Conservation (phyloP, 2,113 vertebrate genomes). For the Ia io region DNA sequence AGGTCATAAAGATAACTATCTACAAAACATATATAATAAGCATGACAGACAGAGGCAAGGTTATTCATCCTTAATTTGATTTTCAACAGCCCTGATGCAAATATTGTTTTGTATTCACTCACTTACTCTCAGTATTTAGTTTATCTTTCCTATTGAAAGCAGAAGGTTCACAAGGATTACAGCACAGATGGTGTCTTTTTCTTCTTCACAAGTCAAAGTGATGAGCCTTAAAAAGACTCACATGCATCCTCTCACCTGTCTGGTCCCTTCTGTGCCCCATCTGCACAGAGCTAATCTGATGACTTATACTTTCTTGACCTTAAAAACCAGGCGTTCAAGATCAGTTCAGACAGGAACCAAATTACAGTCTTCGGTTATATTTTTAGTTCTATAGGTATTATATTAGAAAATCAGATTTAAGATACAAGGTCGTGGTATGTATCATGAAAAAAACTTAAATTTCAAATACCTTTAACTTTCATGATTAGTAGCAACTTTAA, state of each 20-base stretch:
- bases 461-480: not conserved
- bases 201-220: conserved; percentile 39
- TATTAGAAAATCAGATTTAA: not conserved
- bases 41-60: not conserved
- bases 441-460: not conserved
- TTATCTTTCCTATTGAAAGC: not conserved
- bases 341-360: not conserved
- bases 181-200: conserved; percentile 41
- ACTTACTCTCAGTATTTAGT: not conserved
- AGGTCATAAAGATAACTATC: not conserved
- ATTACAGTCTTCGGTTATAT: not conserved
- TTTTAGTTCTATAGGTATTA: not conserved
- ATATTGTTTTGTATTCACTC: not conserved
- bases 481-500: not conserved
- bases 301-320: not conserved
- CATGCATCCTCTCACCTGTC: conserved; percentile 4
- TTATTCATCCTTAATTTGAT: not conserved
- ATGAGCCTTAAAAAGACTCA: conserved; percentile 31
- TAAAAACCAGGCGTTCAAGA: not conserved
- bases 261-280: conserved; percentile 45
- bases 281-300: not conserved
- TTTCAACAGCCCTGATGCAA: not conserved
- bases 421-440: not conserved
- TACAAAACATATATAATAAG: not conserved
- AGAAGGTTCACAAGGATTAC: conserved; percentile 18